A percentile compares a stretch with the other conserved stretches of the same genome.
These are phyloP conservation scores for Patella vulgata DNA, from an alignment of 1,140 invertebrate species.

Conservation along the genomic window DNA sequence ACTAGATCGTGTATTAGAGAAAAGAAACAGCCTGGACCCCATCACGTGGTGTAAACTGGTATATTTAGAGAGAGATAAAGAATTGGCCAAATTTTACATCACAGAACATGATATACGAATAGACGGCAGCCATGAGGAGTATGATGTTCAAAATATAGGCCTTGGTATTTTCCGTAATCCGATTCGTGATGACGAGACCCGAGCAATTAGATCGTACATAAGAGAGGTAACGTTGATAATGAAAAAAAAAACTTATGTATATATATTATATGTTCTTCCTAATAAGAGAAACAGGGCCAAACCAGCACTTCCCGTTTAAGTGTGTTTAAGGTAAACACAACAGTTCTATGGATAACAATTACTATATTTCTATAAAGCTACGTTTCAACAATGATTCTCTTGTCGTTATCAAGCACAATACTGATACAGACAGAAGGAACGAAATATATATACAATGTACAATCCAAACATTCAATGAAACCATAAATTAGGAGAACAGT, in stretches of 20 bases:
- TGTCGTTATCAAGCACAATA: too few species aligned
- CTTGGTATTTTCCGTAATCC: slow-evolving; percentile 32
- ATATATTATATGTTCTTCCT: background rate
- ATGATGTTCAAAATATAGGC: slow-evolving; percentile 41
- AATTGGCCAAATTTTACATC: slow-evolving; percentile 45
- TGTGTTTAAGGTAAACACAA: too few species aligned
- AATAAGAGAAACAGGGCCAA: background rate
- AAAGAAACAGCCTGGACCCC: slow-evolving; percentile 25
- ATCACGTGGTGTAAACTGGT: slow-evolving; percentile 47
- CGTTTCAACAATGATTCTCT: too few species aligned
- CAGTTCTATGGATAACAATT: too few species aligned
- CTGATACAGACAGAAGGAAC: too few species aligned
- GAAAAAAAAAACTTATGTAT: background rate
- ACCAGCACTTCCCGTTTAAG: background rate
- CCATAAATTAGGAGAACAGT: too few species aligned
- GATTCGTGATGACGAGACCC: slow-evolving; percentile 24
- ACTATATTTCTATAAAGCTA: too few species aligned
- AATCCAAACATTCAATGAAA: too few species aligned
- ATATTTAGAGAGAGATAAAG: slow-evolving; percentile 42
- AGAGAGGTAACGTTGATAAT: slow-evolving; percentile 30
- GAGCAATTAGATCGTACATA: slow-evolving; percentile 28
- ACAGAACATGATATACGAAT: slow-evolving; percentile 34
- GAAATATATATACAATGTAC: too few species aligned
- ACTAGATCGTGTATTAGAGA: slow-evolving; percentile 24
- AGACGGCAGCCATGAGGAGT: slow-evolving; percentile 35